phyloP scores from a whole-genome alignment of 2,888 invertebrate species.

The Neocrepidodera transversa region DNA sequence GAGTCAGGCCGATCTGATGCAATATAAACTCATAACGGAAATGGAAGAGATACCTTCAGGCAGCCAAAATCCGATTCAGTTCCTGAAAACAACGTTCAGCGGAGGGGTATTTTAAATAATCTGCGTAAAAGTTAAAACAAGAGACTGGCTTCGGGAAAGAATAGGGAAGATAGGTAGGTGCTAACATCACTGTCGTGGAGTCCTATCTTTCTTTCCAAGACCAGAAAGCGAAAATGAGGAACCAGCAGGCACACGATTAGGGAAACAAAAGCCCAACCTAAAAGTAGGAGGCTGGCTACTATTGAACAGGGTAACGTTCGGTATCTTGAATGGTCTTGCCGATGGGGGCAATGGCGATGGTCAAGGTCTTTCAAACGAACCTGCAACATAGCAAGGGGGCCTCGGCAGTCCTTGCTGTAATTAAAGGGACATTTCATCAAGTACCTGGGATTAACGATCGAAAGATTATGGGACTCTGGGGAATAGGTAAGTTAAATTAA shows the following conservation, averaged over 20 bases:
- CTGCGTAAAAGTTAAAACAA: slow-evolving; percentile 13
- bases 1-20: slow-evolving; percentile 9
- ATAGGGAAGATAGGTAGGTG: neutral
- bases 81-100: slow-evolving; percentile 12
- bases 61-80: slow-evolving; percentile 12
- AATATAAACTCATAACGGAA: neutral
- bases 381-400: no score
- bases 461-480: no score
- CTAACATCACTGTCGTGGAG: neutral
- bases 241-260: neutral
- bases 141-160: slow-evolving; percentile 2
- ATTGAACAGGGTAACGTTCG: neutral
- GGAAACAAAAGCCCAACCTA: neutral
- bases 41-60: slow-evolving; percentile 4
- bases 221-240: neutral
- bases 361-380: no score
- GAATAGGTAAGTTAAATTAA: no score
- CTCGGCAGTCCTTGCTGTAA: no score
- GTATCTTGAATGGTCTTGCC: no score
- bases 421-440: no score
- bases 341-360: no score
- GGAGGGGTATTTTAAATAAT: slow-evolving; percentile 16
- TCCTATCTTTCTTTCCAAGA: slow-evolving; percentile 2
- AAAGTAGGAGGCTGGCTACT: slow-evolving; percentile 13
- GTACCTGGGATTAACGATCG: no score